These are phyloP conservation scores for Anniella stebbinsi DNA, from an alignment of 2,797 vertebrate genomes.

Conservation along the genomic window DNA sequence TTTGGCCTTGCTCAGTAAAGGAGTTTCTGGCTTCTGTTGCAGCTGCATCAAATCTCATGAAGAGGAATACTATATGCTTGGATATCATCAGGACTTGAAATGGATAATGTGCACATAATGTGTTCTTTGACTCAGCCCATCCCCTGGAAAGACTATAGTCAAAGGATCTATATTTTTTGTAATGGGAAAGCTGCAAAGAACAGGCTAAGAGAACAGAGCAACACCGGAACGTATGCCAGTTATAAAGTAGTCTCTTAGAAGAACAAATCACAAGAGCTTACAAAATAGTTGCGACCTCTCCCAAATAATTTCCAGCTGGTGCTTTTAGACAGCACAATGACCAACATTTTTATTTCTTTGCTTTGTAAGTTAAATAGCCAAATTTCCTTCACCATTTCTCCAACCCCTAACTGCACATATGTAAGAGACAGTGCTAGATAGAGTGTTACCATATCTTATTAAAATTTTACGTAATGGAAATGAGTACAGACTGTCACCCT, in stretches of 20 bases:
- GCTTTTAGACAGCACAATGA: background rate
- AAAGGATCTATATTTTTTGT: conserved; percentile 14
- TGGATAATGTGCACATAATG: background rate
- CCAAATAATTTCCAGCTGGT: conserved; percentile 3
- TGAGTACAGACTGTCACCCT: background rate
- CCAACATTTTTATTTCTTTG: background rate
- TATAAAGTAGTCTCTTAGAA: conserved; percentile 22
- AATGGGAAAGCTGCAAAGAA: background rate
- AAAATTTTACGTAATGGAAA: conserved; percentile 6
- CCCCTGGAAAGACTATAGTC: background rate
- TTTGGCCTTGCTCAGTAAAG: background rate
- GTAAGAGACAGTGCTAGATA: background rate
- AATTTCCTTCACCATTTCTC: background rate
- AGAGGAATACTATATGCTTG: background rate
- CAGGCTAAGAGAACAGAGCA: conserved; percentile 6
- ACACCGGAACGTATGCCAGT: background rate
- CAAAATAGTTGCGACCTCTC: conserved; percentile 19
- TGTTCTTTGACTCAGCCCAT: background rate
- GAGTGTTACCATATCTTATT: background rate
- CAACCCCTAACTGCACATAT: background rate
- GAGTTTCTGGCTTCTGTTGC: background rate
- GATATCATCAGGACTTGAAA: background rate
- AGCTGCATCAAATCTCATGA: background rate
- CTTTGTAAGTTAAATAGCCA: background rate
- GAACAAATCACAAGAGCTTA: background rate